A percentile compares a stretch with the other conserved stretches of the same genome.
These are phyloP conservation scores for Limnephilus rhombicus DNA, from an alignment of 2,888 invertebrate genomes.

Conservation along the genomic window DNA sequence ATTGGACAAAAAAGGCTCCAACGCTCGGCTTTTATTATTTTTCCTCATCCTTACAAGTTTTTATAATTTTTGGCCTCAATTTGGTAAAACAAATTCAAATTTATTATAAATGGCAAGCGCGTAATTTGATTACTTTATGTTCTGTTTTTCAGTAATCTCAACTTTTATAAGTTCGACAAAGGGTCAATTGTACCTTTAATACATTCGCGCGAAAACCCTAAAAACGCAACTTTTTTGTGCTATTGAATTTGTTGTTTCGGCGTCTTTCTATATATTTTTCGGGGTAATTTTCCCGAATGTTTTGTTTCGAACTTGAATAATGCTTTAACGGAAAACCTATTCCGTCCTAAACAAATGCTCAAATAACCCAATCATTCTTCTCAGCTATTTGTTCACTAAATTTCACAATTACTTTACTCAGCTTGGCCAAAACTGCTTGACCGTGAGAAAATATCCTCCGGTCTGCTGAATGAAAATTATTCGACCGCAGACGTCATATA, in stretches of 20 bases:
- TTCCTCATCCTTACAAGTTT: no score
- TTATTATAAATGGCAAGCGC: background rate
- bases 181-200: no score
- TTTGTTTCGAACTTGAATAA: background rate
- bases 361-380: background rate
- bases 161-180: background rate
- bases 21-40: no score
- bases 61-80: background rate
- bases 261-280: background rate
- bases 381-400: background rate
- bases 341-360: background rate
- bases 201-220: background rate
- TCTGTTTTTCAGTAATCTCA: background rate
- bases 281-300: background rate
- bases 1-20: no score
- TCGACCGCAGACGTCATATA: constrained; percentile 14
- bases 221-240: background rate
- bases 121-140: background rate
- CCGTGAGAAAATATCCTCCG: background rate
- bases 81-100: background rate
- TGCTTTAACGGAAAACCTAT: background rate
- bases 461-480: background rate
- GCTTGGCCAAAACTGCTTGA: background rate
- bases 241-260: background rate
- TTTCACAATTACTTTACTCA: background rate